phyloP scores from a whole-genome alignment of 2,888 invertebrate species.

The Desoria tigrina region DNA sequence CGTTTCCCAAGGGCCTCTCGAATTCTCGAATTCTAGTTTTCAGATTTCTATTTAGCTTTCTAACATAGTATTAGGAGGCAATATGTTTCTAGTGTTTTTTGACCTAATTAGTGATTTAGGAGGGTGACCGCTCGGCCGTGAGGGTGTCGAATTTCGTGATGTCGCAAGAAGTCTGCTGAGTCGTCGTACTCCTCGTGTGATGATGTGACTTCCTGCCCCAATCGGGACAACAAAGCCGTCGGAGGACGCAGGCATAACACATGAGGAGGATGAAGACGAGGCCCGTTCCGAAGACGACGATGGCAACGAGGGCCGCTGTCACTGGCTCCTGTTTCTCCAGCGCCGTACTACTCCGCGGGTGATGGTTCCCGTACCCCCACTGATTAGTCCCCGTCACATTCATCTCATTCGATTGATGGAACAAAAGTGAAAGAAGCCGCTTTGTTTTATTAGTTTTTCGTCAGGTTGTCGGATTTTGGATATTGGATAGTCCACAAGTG shows the following conservation, averaged over 20 bases:
- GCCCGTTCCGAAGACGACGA: conserved; percentile 54
- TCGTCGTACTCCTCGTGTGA: conserved; percentile 47
- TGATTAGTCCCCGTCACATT: conserved; percentile 8
- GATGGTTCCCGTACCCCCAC: too few relatives aligned
- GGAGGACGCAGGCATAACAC: conserved; percentile 69
- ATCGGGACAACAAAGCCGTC: conserved; percentile 64
- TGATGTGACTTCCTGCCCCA: conserved; percentile 47
- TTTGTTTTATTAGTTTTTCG: background rate
- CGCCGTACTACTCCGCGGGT: background rate
- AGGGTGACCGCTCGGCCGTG: conserved; percentile 47
- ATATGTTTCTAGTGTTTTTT: too few relatives aligned
- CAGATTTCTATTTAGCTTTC: too few relatives aligned
- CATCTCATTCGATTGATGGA: conserved; percentile 6
- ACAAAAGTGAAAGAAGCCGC: background rate
- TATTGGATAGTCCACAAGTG: too few relatives aligned
- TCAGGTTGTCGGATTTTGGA: too few relatives aligned
- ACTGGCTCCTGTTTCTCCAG: conserved; percentile 36
- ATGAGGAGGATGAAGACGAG: conserved; percentile 66
- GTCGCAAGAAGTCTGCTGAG: conserved; percentile 53
- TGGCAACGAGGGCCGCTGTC: conserved; percentile 49
- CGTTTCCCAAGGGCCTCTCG: too few relatives aligned
- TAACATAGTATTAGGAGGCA: too few relatives aligned
- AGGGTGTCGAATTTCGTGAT: conserved; percentile 52
- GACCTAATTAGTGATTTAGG: conserved; percentile 38
- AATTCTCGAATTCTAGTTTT: too few relatives aligned